These are phyloP conservation scores for Beris morrisii DNA, from an alignment of 2,888 invertebrate species.

Conservation along the genomic window DNA sequence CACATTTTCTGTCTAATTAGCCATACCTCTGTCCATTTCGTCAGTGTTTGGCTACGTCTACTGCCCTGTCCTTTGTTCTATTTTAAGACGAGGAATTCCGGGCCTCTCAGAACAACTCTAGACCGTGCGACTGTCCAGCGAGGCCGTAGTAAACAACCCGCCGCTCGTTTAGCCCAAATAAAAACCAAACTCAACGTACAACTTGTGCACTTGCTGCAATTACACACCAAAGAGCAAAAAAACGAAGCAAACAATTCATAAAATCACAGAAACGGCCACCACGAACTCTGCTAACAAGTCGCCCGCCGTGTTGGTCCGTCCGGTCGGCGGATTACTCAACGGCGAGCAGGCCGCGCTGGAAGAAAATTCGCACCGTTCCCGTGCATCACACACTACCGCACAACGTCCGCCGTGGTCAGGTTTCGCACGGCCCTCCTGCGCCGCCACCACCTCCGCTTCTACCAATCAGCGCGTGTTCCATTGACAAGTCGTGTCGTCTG, in stretches of 20 bases:
- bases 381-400: slow-evolving; percentile 5
- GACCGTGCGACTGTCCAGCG: no score
- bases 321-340: slow-evolving; percentile 10
- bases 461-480: neutral
- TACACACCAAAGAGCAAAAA: neutral
- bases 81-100: no score
- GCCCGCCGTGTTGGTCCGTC: no score
- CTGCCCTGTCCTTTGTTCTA: no score
- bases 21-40: no score
- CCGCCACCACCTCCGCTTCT: neutral
- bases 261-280: slow-evolving; percentile 3
- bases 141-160: no score
- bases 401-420: slow-evolving; percentile 15
- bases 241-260: slow-evolving; percentile 5
- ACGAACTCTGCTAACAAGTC: neutral
- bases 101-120: no score
- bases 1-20: no score
- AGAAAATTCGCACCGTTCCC: slow-evolving; percentile 13
- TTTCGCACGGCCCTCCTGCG: slow-evolving; percentile 12
- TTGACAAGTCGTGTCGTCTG: slow-evolving; percentile 5
- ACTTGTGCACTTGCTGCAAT: neutral
- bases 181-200: neutral
- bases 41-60: no score
- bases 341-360: slow-evolving; percentile 1
- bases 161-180: no score